A percentile compares a stretch with the other conserved stretches of the same genome.
Conservation (phyloP, 2,113 vertebrate species). For the Cisticola juncidis region DNA sequence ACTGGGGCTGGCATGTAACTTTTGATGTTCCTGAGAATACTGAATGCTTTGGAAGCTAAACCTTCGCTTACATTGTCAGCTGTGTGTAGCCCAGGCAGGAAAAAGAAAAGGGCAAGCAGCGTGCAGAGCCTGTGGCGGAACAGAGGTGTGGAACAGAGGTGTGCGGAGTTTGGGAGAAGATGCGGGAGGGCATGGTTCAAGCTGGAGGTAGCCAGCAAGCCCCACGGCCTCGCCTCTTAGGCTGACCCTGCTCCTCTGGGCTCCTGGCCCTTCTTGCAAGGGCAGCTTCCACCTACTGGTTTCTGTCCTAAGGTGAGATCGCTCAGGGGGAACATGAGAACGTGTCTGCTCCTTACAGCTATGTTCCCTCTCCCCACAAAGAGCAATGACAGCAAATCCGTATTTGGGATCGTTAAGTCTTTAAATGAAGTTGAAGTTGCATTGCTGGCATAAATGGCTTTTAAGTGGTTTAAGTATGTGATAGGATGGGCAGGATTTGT, state of each 20-base stretch:
- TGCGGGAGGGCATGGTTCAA: background rate
- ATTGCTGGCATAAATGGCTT: background rate
- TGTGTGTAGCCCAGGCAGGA: background rate
- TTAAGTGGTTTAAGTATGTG: background rate
- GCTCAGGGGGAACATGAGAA: background rate
- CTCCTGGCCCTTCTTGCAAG: background rate
- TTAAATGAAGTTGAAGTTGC: background rate
- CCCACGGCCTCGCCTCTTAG: background rate
- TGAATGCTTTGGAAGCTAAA: background rate
- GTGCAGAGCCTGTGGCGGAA: background rate
- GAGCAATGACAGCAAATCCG: background rate
- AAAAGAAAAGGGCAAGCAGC: background rate
- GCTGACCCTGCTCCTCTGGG: background rate
- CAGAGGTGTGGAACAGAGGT: background rate
- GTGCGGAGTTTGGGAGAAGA: background rate
- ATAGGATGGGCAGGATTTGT: background rate
- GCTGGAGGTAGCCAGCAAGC: background rate
- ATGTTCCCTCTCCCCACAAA: background rate
- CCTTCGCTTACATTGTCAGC: background rate
- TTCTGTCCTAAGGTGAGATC: background rate
- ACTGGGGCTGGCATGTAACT: background rate
- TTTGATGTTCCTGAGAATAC: constrained; percentile 12
- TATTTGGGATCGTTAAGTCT: background rate
- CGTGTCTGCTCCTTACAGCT: background rate
- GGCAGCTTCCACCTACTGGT: background rate